phyloP scores from a whole-genome alignment of 1,140 invertebrate genomes.

The Pseudomyrmex concolor region DNA sequence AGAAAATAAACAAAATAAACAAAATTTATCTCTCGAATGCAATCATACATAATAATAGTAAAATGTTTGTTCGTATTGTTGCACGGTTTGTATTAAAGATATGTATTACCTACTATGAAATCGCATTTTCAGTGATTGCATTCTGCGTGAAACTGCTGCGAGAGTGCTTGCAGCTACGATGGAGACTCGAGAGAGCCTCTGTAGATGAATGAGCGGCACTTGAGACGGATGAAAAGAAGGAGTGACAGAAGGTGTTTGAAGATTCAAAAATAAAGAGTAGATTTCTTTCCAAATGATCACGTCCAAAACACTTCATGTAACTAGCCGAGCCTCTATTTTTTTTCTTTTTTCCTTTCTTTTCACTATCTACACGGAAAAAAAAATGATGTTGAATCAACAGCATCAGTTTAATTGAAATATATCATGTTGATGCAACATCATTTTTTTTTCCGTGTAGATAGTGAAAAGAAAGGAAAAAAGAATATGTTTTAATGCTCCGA shows the following conservation, averaged over 20 bases:
- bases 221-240: conserved; percentile 49
- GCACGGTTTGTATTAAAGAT: conserved; percentile 25
- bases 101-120: conserved; percentile 23
- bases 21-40: too few species aligned
- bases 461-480: too few species aligned
- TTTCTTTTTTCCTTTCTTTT: neutral
- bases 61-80: too few species aligned
- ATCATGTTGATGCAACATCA: too few species aligned
- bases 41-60: too few species aligned
- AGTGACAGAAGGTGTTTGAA: conserved; percentile 43
- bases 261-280: conserved; percentile 60
- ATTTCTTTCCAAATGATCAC: conserved; percentile 54
- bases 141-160: conserved; percentile 38
- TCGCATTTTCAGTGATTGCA: conserved; percentile 44
- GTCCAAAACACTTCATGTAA: conserved; percentile 68
- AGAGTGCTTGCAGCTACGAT: conserved; percentile 19
- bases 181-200: conserved; percentile 43
- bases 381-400: too few species aligned
- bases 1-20: too few species aligned
- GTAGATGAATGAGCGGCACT: conserved; percentile 63
- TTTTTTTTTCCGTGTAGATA: too few species aligned
- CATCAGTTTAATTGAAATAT: too few species aligned
- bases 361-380: too few species aligned
- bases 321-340: neutral
- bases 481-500: conserved; percentile 9